phyloP scores from a whole-genome alignment of 64 coral and sea anemone species.

The Montipora cactus region DNA sequence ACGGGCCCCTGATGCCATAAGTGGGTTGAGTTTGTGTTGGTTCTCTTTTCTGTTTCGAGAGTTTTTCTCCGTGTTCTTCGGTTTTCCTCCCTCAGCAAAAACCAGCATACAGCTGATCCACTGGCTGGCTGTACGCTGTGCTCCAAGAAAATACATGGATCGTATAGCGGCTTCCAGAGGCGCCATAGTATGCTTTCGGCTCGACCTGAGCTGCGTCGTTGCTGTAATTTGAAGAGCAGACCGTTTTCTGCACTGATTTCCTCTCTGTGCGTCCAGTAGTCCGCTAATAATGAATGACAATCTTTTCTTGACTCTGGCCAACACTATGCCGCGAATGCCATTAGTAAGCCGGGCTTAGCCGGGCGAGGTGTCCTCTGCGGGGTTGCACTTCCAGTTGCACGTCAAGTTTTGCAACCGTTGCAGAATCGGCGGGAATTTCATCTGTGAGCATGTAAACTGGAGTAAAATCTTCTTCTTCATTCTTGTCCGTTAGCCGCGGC shows the following conservation, averaged over 20 bases:
- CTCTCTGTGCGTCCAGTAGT: background rate
- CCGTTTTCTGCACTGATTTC: background rate
- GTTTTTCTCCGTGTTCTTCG: too few species aligned
- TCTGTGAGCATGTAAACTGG: slow-evolving; percentile 2
- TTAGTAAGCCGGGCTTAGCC: background rate
- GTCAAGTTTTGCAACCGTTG: background rate
- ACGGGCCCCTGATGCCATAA: too few species aligned
- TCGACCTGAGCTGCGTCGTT: background rate
- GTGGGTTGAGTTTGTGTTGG: too few species aligned
- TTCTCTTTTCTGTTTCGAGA: too few species aligned
- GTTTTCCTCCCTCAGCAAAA: too few species aligned
- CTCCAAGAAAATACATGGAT: background rate
- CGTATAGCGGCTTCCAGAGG: background rate
- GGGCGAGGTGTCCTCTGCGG: too few species aligned
- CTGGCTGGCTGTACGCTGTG: too few species aligned
- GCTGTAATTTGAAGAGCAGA: slow-evolving; percentile 6
- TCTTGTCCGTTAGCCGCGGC: background rate
- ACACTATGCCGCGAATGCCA: background rate
- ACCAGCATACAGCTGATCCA: too few species aligned
- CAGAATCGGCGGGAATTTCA: slow-evolving; percentile 18
- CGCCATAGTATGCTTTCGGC: too few species aligned
- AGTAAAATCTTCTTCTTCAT: background rate
- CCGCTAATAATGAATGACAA: background rate
- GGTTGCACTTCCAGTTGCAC: background rate
- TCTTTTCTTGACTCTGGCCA: background rate